Evolutionary conservation across 2,113 vertebrate species (phyloP), one percentile per base, ranked within the genome.

Genomic region (Cariama cristata): DNA sequence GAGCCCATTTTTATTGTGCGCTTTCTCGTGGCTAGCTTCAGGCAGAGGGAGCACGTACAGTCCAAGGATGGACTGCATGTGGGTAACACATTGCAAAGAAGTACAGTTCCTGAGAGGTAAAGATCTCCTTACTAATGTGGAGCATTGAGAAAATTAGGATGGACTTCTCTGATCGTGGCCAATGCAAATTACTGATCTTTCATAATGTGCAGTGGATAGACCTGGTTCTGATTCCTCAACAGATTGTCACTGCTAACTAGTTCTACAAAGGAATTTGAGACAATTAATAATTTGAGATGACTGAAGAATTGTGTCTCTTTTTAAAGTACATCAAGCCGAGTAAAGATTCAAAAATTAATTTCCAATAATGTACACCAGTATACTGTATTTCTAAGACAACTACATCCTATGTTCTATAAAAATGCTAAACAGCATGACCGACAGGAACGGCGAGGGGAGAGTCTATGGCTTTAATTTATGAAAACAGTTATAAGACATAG

Each of bases 21-120:
- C 1, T 4, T 71, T 76, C 44, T 91, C 35, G 0, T 42, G 93
- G 79, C 83, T 77, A 89, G 66, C 73, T 76, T 45, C 80, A 96
- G 72, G 76, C 79, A 93, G 52, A 88, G 64, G 52, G 94, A 94
- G 79, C 91, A 95, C 73, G 24, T 66, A 89, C 64, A 24, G 79
- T 90, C 90, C 79, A 95, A 84, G 94, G 87, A 80, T 42, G 76
- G 95, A 53, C 86, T 42, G 86, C 95, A 96, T 93, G 83, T 97
- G 95, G 76, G 35, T 35, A 96, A 76, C 96, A 96, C 88, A 96
- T 97, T 95, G 94, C 86, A 91, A 92, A 94, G 56, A 60, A 74
- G 19, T 50, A 75, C n/a, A 38, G 71, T 22, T 94, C 26, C 72
- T 92, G 53, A 83, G 79, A 96, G 92, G 96, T 95, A 84, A 93